Evolutionary conservation across 2,113 vertebrate genomes (phyloP), one percentile per base, ranked within the genome.

Genomic region (Tiliqua scincoides): DNA sequence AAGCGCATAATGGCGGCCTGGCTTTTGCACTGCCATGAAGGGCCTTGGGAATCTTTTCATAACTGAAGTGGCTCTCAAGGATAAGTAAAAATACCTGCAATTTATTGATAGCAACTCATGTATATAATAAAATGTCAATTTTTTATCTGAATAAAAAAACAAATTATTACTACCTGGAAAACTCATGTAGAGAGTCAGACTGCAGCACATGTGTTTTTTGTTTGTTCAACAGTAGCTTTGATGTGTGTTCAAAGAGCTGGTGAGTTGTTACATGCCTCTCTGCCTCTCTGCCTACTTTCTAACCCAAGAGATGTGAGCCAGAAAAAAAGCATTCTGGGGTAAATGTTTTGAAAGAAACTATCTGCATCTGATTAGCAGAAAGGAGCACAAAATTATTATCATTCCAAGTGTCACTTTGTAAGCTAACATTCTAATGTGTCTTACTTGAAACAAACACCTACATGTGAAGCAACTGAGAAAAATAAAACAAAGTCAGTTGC

Each of bases 121-220:
- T 8, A 40, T 37, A 48, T 76, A 25, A 20, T 68, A 75, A 62
- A 62, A 63, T 52, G 91, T 77, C 48, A 67, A 84, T 90, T 79
- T 75, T 32, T 68, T 87, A 54, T 83, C 87, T 94, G 88, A 86
- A 21, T 83, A 86, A 93, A 93, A 95, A 67, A 87, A 94, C 85
- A 65, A 87, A 70, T 68, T 87, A 93, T 79, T 77, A 91, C 92
- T 94, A 90, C 94, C 85, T 95, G 84, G 91, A 90, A 61, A 93
- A 93, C 85, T 48, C 54, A 84, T 90, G n/a, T 70, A 89, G 32
- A 82, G 57, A 92, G 0, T 10, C 79, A 74, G 61, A 82, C 80
- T 81, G 84, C 92, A 67, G 81, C 92, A n/a, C 52, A 86, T 84
- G 84, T 70, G 52, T 88, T 87, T 85, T 92, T 25, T 35, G 75